These are phyloP conservation scores for Amphipoea oculea DNA, from an alignment of 2,888 invertebrate species.

Conservation along the genomic window DNA sequence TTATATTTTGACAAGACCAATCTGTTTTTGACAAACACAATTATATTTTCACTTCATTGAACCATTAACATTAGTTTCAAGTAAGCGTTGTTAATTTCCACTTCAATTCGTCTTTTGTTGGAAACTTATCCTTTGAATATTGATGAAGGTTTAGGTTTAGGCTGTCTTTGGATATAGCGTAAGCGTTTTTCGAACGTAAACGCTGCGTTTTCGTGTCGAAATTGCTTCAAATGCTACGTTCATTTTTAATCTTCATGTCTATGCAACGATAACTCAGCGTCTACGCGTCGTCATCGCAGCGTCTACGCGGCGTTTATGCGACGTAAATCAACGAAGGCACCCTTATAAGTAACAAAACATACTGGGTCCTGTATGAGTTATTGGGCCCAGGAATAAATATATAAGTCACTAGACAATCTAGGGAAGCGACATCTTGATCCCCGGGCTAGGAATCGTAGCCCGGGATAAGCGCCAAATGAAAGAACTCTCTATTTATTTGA, in stretches of 20 bases:
- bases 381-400: constrained; percentile 19
- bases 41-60: constrained; percentile 21
- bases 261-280: too few relatives aligned
- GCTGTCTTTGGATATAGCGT: background rate
- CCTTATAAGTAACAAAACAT: background rate
- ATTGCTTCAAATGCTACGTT: background rate
- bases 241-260: background rate
- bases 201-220: background rate
- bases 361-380: constrained; percentile 8
- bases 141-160: constrained; percentile 15
- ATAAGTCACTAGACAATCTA: constrained; percentile 12
- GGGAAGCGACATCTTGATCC: constrained; percentile 14
- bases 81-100: constrained; percentile 26
- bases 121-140: constrained; percentile 2
- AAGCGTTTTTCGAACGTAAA: background rate
- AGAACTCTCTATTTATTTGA: constrained; percentile 4
- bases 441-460: background rate
- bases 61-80: constrained; percentile 15
- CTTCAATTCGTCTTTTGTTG: constrained; percentile 21
- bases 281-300: background rate
- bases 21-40: background rate
- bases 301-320: background rate
- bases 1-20: background rate
- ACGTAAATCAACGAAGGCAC: too few relatives aligned
- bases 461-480: constrained; percentile 1